phyloP scores from a whole-genome alignment of 2,888 invertebrate genomes.

The Chrysomela aeneicollis region DNA sequence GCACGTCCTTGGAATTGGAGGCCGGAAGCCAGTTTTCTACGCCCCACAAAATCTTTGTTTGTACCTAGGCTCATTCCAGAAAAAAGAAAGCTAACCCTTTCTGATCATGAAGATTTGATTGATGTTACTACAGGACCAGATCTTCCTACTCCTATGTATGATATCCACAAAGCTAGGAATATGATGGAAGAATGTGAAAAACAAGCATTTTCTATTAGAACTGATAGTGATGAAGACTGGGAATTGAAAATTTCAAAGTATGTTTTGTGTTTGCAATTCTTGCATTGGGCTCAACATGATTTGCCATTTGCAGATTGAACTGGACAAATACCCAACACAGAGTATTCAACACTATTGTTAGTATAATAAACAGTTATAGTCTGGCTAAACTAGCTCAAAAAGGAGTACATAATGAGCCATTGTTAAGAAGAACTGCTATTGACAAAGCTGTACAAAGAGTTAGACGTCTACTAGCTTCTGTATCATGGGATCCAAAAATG shows the following conservation, averaged over 20 bases:
- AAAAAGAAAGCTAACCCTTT: constrained; percentile 48
- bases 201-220: constrained; percentile 68
- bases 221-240: constrained; percentile 71
- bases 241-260: constrained; percentile 73
- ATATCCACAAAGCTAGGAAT: constrained; percentile 67
- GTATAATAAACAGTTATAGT: constrained; percentile 72
- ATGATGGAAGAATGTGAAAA: constrained; percentile 78
- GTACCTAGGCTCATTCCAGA: constrained; percentile 52
- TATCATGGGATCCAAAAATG: constrained; percentile 77
- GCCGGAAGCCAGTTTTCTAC: constrained; percentile 69
- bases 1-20: constrained; percentile 75
- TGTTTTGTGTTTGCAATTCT: constrained; percentile 32
- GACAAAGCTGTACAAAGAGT: constrained; percentile 75
- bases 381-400: constrained; percentile 70
- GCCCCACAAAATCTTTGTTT: constrained; percentile 67
- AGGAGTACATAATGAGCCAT: constrained; percentile 70
- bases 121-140: constrained; percentile 63
- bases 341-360: constrained; percentile 71
- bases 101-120: constrained; percentile 55
- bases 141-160: constrained; percentile 64
- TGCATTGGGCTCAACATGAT: background rate
- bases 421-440: constrained; percentile 72
- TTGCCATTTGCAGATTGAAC: constrained; percentile 60
- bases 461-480: constrained; percentile 72
- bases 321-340: constrained; percentile 74